phyloP scores from a whole-genome alignment of 2,888 invertebrate species.

The Meiosimyza decipiens region DNA sequence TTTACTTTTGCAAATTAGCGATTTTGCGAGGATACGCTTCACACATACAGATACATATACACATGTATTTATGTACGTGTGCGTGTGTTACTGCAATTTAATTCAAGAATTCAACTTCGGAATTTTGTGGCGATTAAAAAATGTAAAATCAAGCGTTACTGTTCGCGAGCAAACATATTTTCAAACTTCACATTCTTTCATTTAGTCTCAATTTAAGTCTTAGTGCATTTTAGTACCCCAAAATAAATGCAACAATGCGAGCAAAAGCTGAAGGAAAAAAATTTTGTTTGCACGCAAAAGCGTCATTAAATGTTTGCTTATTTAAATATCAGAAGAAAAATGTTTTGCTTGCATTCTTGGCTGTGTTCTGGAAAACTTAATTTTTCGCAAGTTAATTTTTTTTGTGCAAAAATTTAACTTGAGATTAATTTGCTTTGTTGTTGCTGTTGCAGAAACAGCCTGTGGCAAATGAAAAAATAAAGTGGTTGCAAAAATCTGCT shows the following conservation, averaged over 20 bases:
- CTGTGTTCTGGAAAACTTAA: slow-evolving; percentile 32
- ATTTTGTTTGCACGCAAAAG: slow-evolving; percentile 38
- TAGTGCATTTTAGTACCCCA: slow-evolving; percentile 7
- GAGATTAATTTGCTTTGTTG: neutral
- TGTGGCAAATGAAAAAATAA: too few species aligned
- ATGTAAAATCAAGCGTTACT: too few species aligned
- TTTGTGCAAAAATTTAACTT: neutral
- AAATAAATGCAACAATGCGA: slow-evolving; percentile 14
- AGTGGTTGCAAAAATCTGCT: too few species aligned
- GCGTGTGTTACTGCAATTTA: too few species aligned
- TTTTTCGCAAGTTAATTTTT: slow-evolving; percentile 12
- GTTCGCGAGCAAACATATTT: too few species aligned
- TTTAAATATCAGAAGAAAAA: slow-evolving; percentile 38
- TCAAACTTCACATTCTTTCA: neutral
- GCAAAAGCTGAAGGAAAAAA: slow-evolving; percentile 20
- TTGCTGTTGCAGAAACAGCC: neutral
- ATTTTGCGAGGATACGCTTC: neutral
- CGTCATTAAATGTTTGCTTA: slow-evolving; percentile 41
- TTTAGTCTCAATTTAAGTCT: slow-evolving; percentile 31
- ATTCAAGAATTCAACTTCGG: too few species aligned
- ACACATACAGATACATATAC: neutral
- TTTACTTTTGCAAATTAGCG: too few species aligned
- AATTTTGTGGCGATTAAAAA: too few species aligned
- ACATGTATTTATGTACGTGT: too few species aligned
- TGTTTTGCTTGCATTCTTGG: slow-evolving; percentile 18